Evolutionary conservation across 2,888 invertebrate genomes (phyloP).

Genomic region (Harpalus rubripes): DNA sequence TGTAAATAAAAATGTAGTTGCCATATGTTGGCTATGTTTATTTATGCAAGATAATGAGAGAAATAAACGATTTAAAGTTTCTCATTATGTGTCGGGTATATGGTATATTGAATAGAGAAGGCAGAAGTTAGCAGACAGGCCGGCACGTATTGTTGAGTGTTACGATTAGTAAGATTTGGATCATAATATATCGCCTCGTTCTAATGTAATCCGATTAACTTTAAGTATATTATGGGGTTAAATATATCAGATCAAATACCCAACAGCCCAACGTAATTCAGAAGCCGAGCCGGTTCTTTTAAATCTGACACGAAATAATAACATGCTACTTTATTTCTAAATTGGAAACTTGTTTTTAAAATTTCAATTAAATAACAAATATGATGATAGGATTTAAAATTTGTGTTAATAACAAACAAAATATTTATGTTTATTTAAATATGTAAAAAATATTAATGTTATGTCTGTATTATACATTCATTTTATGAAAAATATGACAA

Average conservation of each 20-base stretch:
- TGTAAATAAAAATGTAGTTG: constrained; percentile 43
- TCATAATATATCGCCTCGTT: constrained; percentile 75
- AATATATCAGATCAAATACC: constrained; percentile 76
- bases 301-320: constrained; percentile 25
- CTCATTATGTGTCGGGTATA: background rate
- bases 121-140: background rate
- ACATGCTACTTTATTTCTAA: background rate
- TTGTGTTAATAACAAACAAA: background rate
- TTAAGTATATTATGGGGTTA: constrained; percentile 77
- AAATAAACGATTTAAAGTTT: constrained; percentile 12
- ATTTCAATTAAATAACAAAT: background rate
- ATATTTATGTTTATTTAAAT: background rate
- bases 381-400: background rate
- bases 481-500: too few relatives aligned
- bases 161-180: constrained; percentile 58
- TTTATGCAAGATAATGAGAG: constrained; percentile 47
- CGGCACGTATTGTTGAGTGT: constrained; percentile 49
- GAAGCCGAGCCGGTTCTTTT: constrained; percentile 72
- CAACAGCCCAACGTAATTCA: constrained; percentile 77
- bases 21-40: constrained; percentile 47
- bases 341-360: background rate
- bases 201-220: constrained; percentile 77
- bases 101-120: background rate
- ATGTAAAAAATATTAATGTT: background rate
- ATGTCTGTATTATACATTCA: background rate